Base-by-base conservation (phyloP, 2,797 vertebrate species). In the Spinibarbus caldwelli region DNA sequence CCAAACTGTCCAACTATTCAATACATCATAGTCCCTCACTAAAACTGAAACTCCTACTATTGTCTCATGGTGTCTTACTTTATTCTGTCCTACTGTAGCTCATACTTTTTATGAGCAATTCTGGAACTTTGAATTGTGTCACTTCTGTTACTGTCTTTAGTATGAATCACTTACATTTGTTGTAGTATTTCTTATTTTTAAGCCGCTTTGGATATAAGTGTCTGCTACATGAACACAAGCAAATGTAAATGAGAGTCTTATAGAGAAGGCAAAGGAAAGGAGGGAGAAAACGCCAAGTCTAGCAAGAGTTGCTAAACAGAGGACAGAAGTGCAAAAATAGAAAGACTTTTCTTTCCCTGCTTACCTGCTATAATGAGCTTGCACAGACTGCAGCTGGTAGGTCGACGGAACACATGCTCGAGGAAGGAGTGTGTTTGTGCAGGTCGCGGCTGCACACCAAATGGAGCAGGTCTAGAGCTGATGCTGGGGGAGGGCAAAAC, bases 331-430 rank as follows among this genome's bases (percentile, higher is more conserved):
- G 23, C 5, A 26, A 71, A 26, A 71, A 71, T 17, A 47, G 14
- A 43, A 19, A 29, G 8, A 9, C 12, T 11, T 29, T 10, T 0
- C 0, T 14, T 34, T 57, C n/a, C 9, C 57, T 23, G 49, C 96
- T 94, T 94, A 98, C 97, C 97, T 75, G 97, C 96, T 57, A 98
- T 98, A 93, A 97, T 94, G 89, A 97, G 95, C 86, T 96, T 97
- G 95, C 97, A 98, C 87, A 97, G 94, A 92, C 97, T 95, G 80
- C 97, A 98, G 86, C 95, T 96, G 87, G 95, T 96, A 86, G 97
- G 95, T 89, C 97, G 95, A 89, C 97, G 97, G 92, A 98, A 98
- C 87, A 96, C 90, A 4, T 97, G 94, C 78, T 98, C 97, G 91
- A 97, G 96, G 92, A 98, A 98, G 89, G 94, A 95, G 94, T 98